Conservation (phyloP, 2,888 invertebrate species). For the Eugnorisma glareosa region DNA sequence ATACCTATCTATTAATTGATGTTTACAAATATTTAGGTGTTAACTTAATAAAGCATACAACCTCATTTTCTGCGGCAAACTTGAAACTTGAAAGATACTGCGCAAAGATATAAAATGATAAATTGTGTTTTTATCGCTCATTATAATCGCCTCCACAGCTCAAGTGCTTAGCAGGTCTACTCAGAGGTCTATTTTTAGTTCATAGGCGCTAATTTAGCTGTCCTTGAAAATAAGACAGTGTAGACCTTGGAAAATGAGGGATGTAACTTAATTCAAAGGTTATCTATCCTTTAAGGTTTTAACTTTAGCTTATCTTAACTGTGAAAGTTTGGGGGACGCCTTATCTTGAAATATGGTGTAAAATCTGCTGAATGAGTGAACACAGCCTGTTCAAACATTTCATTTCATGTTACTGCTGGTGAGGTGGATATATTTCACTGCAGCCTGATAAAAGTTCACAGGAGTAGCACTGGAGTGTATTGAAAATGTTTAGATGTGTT, state of each 20-base stretch:
- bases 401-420: no score
- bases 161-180: neutral
- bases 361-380: neutral
- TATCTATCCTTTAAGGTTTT: neutral
- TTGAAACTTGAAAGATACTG: constrained; percentile 30
- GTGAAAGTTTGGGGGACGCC: neutral
- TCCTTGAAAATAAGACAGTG: constrained; percentile 12
- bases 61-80: constrained; percentile 14
- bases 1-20: neutral
- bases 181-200: constrained; percentile 25
- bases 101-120: constrained; percentile 38
- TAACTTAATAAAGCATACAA: constrained; percentile 2
- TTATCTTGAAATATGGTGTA: neutral
- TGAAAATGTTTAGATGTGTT: no score
- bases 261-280: constrained; percentile 18
- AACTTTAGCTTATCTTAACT: neutral
- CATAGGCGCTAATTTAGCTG: constrained; percentile 19
- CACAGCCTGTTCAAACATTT: neutral
- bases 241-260: constrained; percentile 28
- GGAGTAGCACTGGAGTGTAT: no score
- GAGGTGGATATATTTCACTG: no score
- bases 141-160: constrained; percentile 25
- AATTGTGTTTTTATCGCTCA: constrained; percentile 50
- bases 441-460: no score
- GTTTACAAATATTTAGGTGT: neutral